phyloP scores from a whole-genome alignment of 2,797 vertebrate genomes.

The Masticophis lateralis region DNA sequence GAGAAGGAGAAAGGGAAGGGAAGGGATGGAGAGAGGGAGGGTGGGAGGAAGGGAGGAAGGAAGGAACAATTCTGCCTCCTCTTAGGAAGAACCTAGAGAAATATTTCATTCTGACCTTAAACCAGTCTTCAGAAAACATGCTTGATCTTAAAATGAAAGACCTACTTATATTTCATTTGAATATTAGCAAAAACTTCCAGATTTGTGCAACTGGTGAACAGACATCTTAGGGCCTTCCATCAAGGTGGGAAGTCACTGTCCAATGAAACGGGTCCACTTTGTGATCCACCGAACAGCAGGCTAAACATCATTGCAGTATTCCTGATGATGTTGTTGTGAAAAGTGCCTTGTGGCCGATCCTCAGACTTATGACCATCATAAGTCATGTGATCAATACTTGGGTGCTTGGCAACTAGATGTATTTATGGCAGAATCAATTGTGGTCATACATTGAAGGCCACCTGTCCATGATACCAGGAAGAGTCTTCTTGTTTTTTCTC shows the following conservation, averaged over 20 bases:
- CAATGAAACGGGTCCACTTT: neutral
- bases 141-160: neutral
- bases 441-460: fast-evolving
- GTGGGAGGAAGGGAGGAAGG: no score
- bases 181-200: no score
- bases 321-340: no score
- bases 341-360: neutral
- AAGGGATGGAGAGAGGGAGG: no score
- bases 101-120: neutral
- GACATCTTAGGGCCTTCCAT: neutral
- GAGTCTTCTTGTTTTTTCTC: neutral
- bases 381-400: neutral
- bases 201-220: neutral
- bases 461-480: neutral
- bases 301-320: neutral
- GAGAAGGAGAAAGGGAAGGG: no score
- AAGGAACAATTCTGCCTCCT: neutral
- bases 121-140: neutral
- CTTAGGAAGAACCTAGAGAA: neutral
- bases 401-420: neutral
- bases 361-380: neutral
- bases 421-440: neutral
- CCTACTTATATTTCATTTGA: neutral
- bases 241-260: neutral
- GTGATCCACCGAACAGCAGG: neutral